These are phyloP conservation scores for Oreamnos americanus DNA, from an alignment of 2,113 vertebrate species.

Conservation along the genomic window DNA sequence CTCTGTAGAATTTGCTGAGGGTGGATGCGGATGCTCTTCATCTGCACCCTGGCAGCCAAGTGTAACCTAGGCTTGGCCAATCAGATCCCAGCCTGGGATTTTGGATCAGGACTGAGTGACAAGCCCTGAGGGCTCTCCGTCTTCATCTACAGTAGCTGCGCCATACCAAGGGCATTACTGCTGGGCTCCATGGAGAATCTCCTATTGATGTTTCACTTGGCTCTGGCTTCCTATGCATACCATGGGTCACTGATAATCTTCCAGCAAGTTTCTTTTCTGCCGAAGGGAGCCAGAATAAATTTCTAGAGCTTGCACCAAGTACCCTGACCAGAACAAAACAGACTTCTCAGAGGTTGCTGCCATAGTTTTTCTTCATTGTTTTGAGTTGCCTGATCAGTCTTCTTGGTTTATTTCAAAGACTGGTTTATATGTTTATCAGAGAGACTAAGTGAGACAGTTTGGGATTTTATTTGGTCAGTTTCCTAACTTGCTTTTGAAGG, in stretches of 20 bases:
- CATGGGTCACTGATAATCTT: background rate
- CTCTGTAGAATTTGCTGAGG: background rate
- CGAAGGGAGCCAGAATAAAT: background rate
- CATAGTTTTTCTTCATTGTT: background rate
- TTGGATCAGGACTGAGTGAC: background rate
- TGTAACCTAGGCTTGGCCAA: background rate
- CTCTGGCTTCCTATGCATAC: background rate
- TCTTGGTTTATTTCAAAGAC: background rate
- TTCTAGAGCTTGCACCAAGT: background rate
- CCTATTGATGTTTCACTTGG: background rate
- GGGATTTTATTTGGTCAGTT: background rate
- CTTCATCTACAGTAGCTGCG: background rate
- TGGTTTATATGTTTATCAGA: background rate
- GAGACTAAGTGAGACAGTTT: background rate
- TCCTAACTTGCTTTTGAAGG: background rate
- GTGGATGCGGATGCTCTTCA: background rate
- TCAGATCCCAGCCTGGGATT: background rate
- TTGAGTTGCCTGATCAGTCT: background rate
- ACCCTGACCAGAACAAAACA: background rate
- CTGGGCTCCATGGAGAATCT: background rate
- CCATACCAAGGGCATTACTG: background rate
- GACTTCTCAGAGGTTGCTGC: background rate
- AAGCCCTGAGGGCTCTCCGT: background rate
- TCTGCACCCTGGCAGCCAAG: background rate
- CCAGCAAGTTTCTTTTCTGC: background rate